Base-by-base conservation (phyloP, 2,797 vertebrate species). In the Tinamus major region DNA sequence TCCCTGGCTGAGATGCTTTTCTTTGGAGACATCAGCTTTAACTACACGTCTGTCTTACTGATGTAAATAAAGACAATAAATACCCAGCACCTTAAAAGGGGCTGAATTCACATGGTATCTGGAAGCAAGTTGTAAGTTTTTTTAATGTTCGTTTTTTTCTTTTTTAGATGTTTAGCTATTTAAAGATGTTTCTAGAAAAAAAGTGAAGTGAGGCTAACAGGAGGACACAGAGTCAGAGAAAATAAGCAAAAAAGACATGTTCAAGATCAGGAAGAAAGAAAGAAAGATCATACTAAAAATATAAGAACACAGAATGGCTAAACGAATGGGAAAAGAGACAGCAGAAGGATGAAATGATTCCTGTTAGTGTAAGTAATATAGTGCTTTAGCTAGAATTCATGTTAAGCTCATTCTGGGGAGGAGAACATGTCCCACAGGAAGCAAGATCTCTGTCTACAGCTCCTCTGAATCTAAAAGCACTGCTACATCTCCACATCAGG, bases 401-500 rank as follows among this genome's bases (percentile, higher is more conserved):
- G 92, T 86, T 61, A 74, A 13, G 46, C 68, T 84, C 80, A 31
- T 58, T 75, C 35, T 68, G n/a, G 5, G 31, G 56, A 85, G 11
- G 1, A 48, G 10, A 90, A 79, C 6, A 24, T 8, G 7, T 42
- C 58, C 74, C 81, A 65, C 20, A 48, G 84, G 65, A 51, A 90
- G 69, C 23, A 18, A 48, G 37, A 24, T 42, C 27, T 49, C 44
- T 67, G 12, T n/a, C 27, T 59, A 53, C 90, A 56, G 41, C 7
- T 89, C 16, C 16, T 87, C 51, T 92, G 17, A 91, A 49, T 53
- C 53, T 86, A 64, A 79, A 92, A 90, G 39, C 64, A 64, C 6
- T 29, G 29, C 13, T 71, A 31, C 44, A 82, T 20, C 51, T 46
- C 35, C 51, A 86, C 31, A 53, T 12, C 23, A 75, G 26, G 37